Percentiles rank a stretch among this genome's conserved stretches.
Conservation (phyloP, 2,797 vertebrate genomes). For the Smutsia temminckii region DNA sequence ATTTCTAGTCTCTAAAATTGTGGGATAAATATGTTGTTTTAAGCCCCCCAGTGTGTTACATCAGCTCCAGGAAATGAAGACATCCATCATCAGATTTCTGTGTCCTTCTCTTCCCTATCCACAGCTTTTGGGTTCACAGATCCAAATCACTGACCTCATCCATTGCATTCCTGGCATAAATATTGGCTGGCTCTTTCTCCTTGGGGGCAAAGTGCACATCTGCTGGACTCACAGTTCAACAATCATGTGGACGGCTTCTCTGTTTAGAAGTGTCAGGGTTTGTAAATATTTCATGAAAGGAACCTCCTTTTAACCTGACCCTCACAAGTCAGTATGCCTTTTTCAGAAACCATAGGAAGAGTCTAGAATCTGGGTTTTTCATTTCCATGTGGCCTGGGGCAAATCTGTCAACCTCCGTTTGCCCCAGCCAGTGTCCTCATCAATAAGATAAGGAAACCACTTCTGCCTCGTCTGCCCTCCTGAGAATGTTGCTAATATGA, state of each 20-base stretch:
- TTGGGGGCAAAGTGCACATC: neutral
- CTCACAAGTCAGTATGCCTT: neutral
- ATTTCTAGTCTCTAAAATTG: neutral
- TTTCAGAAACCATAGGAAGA: neutral
- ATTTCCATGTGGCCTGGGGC: neutral
- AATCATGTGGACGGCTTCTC: neutral
- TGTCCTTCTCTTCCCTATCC: neutral
- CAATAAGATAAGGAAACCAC: neutral
- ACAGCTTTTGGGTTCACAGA: neutral
- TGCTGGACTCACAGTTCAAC: neutral
- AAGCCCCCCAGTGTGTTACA: neutral
- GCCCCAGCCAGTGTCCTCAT: neutral
- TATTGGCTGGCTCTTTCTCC: neutral
- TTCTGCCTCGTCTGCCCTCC: neutral
- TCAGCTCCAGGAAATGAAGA: neutral
- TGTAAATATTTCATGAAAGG: neutral
- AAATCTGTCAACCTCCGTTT: conserved; percentile 5
- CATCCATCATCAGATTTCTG: neutral
- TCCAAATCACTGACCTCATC: neutral
- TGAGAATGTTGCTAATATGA: neutral
- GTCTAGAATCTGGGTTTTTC: neutral
- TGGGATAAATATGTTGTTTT: neutral
- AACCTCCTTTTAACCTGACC: neutral
- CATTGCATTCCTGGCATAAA: neutral
- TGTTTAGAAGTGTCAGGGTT: neutral